Conservation (phyloP, 2,797 vertebrate genomes). For the Valencia hispanica region DNA sequence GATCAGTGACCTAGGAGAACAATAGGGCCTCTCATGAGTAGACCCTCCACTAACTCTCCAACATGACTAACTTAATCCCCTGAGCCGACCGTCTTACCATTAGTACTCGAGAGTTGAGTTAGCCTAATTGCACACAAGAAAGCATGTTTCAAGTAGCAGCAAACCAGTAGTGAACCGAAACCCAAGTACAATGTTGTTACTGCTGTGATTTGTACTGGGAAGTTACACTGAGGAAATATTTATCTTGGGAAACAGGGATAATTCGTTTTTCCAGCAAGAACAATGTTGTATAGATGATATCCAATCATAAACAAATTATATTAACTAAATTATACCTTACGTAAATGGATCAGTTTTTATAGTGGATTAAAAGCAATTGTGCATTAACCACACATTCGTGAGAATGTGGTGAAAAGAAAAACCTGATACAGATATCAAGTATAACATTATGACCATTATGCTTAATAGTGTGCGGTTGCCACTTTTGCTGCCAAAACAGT, state of each 20-base stretch:
- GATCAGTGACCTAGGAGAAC: constrained; percentile 73
- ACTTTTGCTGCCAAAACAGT: neutral
- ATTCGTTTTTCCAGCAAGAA: neutral
- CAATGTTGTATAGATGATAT: neutral
- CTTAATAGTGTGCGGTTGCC: neutral
- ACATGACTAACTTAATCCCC: constrained; percentile 78
- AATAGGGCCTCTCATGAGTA: constrained; percentile 70
- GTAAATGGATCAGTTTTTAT: neutral
- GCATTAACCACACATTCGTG: neutral
- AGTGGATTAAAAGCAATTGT: neutral
- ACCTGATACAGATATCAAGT: neutral
- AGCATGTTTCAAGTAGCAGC: constrained; percentile 63
- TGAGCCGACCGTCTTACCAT: constrained; percentile 65
- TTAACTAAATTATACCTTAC: neutral
- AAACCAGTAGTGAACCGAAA: constrained; percentile 41
- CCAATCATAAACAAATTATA: neutral
- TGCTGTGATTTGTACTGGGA: constrained; percentile 51
- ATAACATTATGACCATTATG: neutral
- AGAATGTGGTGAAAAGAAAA: neutral
- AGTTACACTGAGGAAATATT: constrained; percentile 17
- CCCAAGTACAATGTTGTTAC: constrained; percentile 50
- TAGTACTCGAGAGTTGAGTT: constrained; percentile 64
- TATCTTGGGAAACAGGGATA: constrained; percentile 23
- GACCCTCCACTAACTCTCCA: constrained; percentile 72
- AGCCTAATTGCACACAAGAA: constrained; percentile 69